Evolutionary conservation across 2,797 vertebrate species (phyloP).

Genomic region (Melanotaenia nigrans): DNA sequence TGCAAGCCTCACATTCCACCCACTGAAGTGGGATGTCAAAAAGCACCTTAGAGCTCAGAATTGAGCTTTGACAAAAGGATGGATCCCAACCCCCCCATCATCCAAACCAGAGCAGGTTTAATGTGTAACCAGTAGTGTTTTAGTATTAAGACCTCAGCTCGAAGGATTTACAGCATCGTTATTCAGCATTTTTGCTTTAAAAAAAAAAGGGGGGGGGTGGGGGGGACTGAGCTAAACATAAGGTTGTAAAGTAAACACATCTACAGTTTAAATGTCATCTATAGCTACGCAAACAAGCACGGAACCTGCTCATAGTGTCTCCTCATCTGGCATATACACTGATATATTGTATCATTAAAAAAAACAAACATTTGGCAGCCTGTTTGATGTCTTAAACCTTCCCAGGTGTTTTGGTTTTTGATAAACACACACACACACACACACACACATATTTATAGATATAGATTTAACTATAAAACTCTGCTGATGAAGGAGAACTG

Average conservation of each 20-base stretch:
- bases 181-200: slow-evolving; percentile 32
- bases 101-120: not conserved
- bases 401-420: slow-evolving; percentile 82
- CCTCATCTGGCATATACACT: slow-evolving; percentile 71
- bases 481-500: slow-evolving; percentile 55
- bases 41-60: too few relatives aligned
- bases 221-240: slow-evolving; percentile 71
- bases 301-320: slow-evolving; percentile 78
- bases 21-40: not conserved
- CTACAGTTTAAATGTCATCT: slow-evolving; percentile 82
- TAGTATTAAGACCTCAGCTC: not conserved
- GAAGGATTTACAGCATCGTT: slow-evolving; percentile 6
- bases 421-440: slow-evolving; percentile 47
- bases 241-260: slow-evolving; percentile 55
- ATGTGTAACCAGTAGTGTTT: slow-evolving; percentile 55
- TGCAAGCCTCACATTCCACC: slow-evolving; percentile 13
- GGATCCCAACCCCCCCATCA: not conserved
- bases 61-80: too few relatives aligned
- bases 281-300: slow-evolving; percentile 74
- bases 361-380: slow-evolving; percentile 67
- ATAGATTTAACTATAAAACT: slow-evolving; percentile 72
- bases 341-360: slow-evolving; percentile 64
- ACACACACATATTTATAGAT: slow-evolving; percentile 26
- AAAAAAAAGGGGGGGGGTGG: too few relatives aligned
- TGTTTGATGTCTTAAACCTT: slow-evolving; percentile 63